These are phyloP conservation scores for Capreolus pygargus DNA, from an alignment of 2,113 vertebrate species.

Conservation along the genomic window DNA sequence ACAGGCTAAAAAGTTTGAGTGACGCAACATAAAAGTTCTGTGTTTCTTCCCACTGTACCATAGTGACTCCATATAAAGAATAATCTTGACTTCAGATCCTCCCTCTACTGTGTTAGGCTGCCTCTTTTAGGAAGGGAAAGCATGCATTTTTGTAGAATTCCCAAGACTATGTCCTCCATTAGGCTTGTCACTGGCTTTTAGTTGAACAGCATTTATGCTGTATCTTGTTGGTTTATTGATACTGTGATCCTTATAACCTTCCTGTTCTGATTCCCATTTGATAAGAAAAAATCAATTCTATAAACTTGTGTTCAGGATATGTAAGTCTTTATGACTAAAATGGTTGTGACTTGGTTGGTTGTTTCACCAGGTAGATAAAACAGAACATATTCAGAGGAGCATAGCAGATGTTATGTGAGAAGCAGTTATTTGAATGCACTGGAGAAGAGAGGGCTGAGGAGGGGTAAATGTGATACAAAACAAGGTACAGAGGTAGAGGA, in stretches of 20 bases:
- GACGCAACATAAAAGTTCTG: background rate
- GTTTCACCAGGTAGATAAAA: background rate
- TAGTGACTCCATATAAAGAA: background rate
- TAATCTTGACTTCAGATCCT: background rate
- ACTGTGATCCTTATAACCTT: background rate
- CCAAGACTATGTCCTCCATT: background rate
- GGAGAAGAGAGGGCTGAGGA: background rate
- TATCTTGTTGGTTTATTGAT: background rate
- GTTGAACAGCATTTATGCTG: background rate
- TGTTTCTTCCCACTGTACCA: background rate
- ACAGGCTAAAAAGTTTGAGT: background rate
- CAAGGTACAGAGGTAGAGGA: background rate
- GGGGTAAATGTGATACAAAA: background rate
- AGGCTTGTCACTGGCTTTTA: background rate
- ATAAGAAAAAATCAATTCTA: conserved; percentile 17
- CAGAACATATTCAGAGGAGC: background rate
- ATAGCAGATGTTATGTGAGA: background rate
- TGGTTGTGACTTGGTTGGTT: conserved; percentile 7
- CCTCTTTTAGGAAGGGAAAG: background rate
- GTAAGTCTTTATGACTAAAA: conserved; percentile 43
- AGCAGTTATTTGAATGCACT: background rate
- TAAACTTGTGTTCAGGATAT: conserved; percentile 11
- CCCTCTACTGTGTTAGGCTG: background rate
- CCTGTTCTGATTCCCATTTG: background rate
- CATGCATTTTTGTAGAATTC: background rate